These are phyloP conservation scores for Cotesia chilonis DNA, from an alignment of 1,140 invertebrate species.

Conservation along the genomic window DNA sequence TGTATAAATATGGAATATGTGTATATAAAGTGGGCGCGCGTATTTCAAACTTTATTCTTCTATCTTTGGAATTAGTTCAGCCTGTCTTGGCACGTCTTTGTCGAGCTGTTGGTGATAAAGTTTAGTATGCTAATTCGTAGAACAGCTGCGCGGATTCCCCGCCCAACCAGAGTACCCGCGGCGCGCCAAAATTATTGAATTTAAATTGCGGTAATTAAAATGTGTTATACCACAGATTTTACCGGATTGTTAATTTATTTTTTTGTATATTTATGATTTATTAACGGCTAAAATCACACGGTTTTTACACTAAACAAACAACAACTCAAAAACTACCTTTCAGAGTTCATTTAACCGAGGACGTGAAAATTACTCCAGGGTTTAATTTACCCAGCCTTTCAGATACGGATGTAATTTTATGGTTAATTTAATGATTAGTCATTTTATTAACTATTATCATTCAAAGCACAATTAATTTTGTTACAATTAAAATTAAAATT, in stretches of 20 bases:
- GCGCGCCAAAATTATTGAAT: conserved; percentile 64
- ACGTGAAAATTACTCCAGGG: too few species aligned
- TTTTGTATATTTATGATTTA: conserved; percentile 40
- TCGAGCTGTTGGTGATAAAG: conserved; percentile 67
- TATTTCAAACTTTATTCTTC: conserved; percentile 61
- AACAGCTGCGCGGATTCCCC: conserved; percentile 62
- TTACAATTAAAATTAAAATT: too few species aligned
- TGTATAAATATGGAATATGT: too few species aligned
- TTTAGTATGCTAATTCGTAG: conserved; percentile 67
- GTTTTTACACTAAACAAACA: too few species aligned
- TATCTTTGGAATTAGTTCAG: conserved; percentile 67
- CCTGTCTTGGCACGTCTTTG: conserved; percentile 66
- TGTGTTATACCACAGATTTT: conserved; percentile 47
- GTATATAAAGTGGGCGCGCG: conserved; percentile 28
- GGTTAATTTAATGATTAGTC: too few species aligned
- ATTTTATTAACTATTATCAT: too few species aligned
- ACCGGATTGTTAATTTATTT: conserved; percentile 44
- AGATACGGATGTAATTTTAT: too few species aligned
- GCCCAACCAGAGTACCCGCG: conserved; percentile 54
- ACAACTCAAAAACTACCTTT: too few species aligned
- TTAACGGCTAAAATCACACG: background rate
- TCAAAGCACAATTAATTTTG: too few species aligned
- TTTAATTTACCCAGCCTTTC: too few species aligned
- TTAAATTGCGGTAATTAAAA: conserved; percentile 67
- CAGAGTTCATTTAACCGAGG: too few species aligned